Conservation (phyloP, 92 coral and sea anemone genomes). For the Palythoa grandis region DNA sequence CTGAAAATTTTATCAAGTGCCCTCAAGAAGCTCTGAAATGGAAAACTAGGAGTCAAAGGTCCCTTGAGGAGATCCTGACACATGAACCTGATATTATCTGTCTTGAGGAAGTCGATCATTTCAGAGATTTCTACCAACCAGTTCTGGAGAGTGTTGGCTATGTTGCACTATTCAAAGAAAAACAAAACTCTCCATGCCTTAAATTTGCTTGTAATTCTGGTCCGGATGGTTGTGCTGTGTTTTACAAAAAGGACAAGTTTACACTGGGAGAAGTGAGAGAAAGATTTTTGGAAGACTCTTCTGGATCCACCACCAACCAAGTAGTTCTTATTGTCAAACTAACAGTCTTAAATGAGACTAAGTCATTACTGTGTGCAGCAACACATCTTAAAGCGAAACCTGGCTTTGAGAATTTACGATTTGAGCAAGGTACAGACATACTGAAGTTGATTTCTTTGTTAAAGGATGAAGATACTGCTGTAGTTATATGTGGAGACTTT, state of each 20-base stretch:
- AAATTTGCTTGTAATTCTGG: slow-evolving; percentile 78
- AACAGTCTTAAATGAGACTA: slow-evolving; percentile 56
- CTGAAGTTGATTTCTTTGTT: slow-evolving; percentile 58
- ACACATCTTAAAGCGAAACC: slow-evolving; percentile 94
- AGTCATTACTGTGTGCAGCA: slow-evolving; percentile 70
- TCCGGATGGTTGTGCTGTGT: slow-evolving; percentile 95
- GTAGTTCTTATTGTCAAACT: slow-evolving; percentile 77
- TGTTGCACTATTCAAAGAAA: slow-evolving; percentile 68
- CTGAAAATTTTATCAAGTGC: slow-evolving; percentile 85
- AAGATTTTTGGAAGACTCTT: slow-evolving; percentile 63
- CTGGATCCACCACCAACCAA: slow-evolving; percentile 77
- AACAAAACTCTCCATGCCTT: slow-evolving; percentile 90
- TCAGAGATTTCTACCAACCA: slow-evolving; percentile 78
- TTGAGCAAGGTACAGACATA: slow-evolving; percentile 70
- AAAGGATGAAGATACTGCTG: slow-evolving; percentile 62
- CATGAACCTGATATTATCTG: slow-evolving; percentile 85
- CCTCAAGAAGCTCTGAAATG: slow-evolving; percentile 80
- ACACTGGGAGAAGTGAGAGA: slow-evolving; percentile 56
- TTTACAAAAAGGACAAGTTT: slow-evolving; percentile 80
- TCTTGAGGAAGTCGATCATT: slow-evolving; percentile 96
- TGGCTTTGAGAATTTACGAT: slow-evolving; percentile 68
- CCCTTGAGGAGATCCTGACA: slow-evolving; percentile 76
- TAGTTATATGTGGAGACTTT: slow-evolving; percentile 87
- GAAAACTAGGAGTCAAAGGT: slow-evolving; percentile 77
- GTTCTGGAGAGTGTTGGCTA: slow-evolving; percentile 76